Evolutionary conservation across 92 coral and sea anemone species (phyloP), one percentile per base, ranked within the genome.

Genomic region (Muricea muricata): DNA sequence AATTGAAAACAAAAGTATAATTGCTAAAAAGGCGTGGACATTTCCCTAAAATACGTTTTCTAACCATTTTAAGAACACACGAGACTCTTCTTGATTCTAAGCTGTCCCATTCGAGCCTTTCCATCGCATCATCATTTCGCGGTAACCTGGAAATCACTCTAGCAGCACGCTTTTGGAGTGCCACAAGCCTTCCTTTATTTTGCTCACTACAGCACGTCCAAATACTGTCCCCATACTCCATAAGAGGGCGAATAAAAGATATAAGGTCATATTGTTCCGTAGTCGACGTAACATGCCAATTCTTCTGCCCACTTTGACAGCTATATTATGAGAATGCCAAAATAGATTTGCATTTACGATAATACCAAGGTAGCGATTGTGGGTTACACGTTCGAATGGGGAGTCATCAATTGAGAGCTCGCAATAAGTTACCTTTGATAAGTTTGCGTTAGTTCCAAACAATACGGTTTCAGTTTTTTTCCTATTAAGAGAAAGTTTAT

Each of bases 231-330:
- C 85, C 55, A 45, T 80, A 86, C 39, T 86, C 86, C 47, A 78
- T 34, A 18, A 37, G 17, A 12, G 87, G 90, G 35, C 40, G 63
- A 15, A 87, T 81, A n/a, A 54, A 24, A 5, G 83, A 87, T 24
- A 37, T 45, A 84, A 15, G 12, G 86, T 86, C 37, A 87, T 7
- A 37, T 81, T 82, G 31, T 41, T 35, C 20, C 90, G 32, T 15
- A 90, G 29, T 1, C 89, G 83, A 3, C 89, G 82, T 25, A 87
- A 41, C 91, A 90, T 87, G 1, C 91, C 86, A 0, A 87, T 75
- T 30, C 89, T 54, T 65, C 73, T 79, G 25, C 90, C 85, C 17
- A 84, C 91, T 58, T 56, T 60, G 35, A 33, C 45, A 9, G 84
- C 26, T 6, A 72, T 45, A 37, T 69, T 57, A 31, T 86, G 72